A percentile compares a stretch with the other conserved stretches of the same genome.
Evolutionary conservation across 2,888 invertebrate species (phyloP).

Genomic region (Lithosia quadra): DNA sequence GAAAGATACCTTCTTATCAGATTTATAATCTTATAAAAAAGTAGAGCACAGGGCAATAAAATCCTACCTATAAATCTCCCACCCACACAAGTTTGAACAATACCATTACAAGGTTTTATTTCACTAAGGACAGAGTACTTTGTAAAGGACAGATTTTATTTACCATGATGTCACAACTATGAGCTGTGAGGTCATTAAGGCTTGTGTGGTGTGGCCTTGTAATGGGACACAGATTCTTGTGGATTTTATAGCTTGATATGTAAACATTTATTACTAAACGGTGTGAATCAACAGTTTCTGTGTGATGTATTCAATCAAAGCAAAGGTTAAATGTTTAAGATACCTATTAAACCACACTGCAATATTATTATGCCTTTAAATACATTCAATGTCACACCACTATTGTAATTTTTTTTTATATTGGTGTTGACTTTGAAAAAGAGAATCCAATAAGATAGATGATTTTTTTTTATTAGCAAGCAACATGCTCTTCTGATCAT

Average conservation of each 20-base stretch:
- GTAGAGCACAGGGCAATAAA: conserved; percentile 13
- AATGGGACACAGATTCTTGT: conserved; percentile 14
- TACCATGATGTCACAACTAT: conserved; percentile 54
- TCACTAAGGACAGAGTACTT: background rate
- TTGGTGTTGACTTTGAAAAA: background rate
- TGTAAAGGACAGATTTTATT: conserved; percentile 29
- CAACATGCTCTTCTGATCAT: background rate
- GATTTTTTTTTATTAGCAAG: background rate
- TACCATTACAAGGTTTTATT: conserved; percentile 19
- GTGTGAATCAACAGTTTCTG: background rate
- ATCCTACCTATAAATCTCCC: conserved; percentile 15
- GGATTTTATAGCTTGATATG: background rate
- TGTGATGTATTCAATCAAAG: background rate
- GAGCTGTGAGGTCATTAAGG: conserved; percentile 52
- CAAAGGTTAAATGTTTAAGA: background rate
- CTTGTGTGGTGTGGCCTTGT: conserved; percentile 45
- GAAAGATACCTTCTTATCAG: conserved; percentile 4
- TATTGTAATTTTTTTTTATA: no score
- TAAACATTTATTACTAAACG: background rate
- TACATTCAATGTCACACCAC: no score
- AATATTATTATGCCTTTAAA: background rate
- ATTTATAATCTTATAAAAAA: conserved; percentile 8
- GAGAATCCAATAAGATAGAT: background rate
- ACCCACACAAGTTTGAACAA: conserved; percentile 27
- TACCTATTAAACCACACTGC: background rate